Evolutionary conservation across 2,113 vertebrate genomes (phyloP), one percentile per base, ranked within the genome.

Genomic region (Ctenomys sociabilis): DNA sequence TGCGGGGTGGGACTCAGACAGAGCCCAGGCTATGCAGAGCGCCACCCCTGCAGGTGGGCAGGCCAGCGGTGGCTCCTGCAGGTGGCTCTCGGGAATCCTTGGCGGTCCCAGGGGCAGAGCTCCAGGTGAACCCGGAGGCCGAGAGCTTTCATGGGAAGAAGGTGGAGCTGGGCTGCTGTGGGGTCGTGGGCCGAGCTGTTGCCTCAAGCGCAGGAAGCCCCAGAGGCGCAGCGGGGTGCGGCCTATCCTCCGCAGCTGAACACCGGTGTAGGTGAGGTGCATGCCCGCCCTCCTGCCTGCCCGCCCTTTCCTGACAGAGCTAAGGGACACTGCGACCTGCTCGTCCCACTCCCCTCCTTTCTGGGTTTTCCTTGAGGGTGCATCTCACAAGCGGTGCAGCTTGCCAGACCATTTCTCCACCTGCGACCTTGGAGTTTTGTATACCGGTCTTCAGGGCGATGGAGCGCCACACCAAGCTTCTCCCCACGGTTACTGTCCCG

Each of bases 251-350:
- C 19, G 59, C 22, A 10, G 9, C 10, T 37, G 49, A 77, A n/a
- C 30, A 32, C 54, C 28, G 49, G 28, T 3, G 68, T 26, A 10
- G 30, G 32, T 30, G 7, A 26, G 28, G 19, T 2, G 3, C 30
- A 63, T 30, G 11, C 4, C 0, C 35, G 7, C 4, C 0, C 1
- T 0, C 45, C 1, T 30, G 11, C 4, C 0, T 35, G 7, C 4
- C 0, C 1, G 0, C 45, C 1, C 10, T 73, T 22, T 40, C 43
- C 10, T 16, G 10, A 68, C 13, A 35, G 57, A 52, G 64, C 59
- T 52, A 7, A 68, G 81, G 90, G 49, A 21, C 35, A 61, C 2
- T 0, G 4, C 45, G 63, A 8, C 77, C 32, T n/a, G 4, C 57
- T 66, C 3, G 2, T 64, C 21, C 45, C 3, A 2, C 63, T 14